A percentile compares a stretch with the other conserved stretches of the same genome.
These are phyloP conservation scores for Ctenoplectra terminalis DNA, from an alignment of 1,140 invertebrate genomes.

Conservation along the genomic window DNA sequence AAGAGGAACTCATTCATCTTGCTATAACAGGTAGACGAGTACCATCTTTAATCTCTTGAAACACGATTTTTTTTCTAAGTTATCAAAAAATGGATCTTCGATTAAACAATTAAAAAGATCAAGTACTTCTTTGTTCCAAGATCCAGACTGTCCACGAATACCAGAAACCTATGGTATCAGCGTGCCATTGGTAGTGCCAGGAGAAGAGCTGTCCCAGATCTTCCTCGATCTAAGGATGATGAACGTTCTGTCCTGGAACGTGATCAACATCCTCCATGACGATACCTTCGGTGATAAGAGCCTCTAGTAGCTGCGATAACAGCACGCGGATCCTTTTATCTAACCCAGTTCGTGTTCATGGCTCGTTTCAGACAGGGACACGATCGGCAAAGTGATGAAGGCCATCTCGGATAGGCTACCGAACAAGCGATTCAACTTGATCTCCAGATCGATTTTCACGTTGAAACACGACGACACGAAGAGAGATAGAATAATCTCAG, in stretches of 20 bases:
- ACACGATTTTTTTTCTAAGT: not conserved
- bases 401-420: conserved; percentile 83
- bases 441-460: conserved; percentile 84
- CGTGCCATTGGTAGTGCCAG: conserved; percentile 85
- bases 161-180: conserved; percentile 86
- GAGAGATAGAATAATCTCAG: conserved; percentile 80
- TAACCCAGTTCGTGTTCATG: not conserved
- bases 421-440: conserved; percentile 76
- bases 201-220: conserved; percentile 89
- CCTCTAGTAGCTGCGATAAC: not conserved
- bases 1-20: conserved; percentile 87
- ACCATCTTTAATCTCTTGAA: too few relatives aligned
- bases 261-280: conserved; percentile 88
- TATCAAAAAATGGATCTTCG: not conserved
- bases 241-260: conserved; percentile 87
- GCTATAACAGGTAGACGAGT: conserved; percentile 84
- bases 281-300: conserved; percentile 85
- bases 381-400: conserved; percentile 84
- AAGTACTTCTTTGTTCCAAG: conserved; percentile 77
- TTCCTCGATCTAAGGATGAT: conserved; percentile 87
- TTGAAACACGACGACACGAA: conserved; percentile 82
- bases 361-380: conserved; percentile 83
- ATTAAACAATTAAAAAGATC: not conserved
- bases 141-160: conserved; percentile 88
- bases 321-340: not conserved